Evolutionary conservation across 2,888 invertebrate genomes (phyloP).

Genomic region (Steinernema scapterisci): DNA sequence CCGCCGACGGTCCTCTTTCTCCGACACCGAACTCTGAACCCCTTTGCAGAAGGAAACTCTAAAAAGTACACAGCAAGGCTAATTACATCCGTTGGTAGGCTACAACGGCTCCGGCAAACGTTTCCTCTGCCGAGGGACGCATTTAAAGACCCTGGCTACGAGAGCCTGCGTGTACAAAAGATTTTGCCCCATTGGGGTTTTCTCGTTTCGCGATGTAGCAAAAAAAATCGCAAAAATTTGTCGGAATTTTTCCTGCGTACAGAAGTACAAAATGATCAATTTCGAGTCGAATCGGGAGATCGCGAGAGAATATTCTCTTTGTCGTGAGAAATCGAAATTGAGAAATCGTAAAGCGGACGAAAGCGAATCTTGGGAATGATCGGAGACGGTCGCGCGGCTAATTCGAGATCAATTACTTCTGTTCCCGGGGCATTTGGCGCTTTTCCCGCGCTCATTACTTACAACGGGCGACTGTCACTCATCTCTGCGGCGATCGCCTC

Average conservation of each 20-base stretch:
- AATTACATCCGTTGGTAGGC: too few species aligned
- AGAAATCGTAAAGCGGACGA: not conserved
- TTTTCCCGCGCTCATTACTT: not conserved
- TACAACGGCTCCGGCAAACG: too few species aligned
- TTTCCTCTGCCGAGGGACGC: too few species aligned
- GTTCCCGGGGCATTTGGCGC: not conserved
- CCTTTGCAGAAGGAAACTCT: not conserved
- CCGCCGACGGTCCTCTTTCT: constrained; percentile 2
- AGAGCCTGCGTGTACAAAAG: too few species aligned
- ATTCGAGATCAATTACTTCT: not conserved
- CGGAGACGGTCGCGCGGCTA: constrained; percentile 21
- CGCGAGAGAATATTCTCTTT: not conserved
- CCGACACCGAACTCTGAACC: constrained; percentile 13
- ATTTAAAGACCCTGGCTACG: too few species aligned
- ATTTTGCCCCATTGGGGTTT: not conserved
- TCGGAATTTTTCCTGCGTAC: not conserved
- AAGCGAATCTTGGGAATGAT: not conserved
- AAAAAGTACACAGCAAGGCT: too few species aligned
- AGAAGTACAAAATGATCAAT: not conserved
- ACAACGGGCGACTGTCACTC: not conserved
- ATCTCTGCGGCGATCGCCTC: not conserved
- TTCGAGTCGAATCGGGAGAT: not conserved
- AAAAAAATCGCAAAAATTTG: not conserved
- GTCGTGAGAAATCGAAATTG: constrained; percentile 16
- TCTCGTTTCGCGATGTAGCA: not conserved